Base-by-base conservation (phyloP, 2,113 vertebrate species). In the Craseonycteris thonglongyai region DNA sequence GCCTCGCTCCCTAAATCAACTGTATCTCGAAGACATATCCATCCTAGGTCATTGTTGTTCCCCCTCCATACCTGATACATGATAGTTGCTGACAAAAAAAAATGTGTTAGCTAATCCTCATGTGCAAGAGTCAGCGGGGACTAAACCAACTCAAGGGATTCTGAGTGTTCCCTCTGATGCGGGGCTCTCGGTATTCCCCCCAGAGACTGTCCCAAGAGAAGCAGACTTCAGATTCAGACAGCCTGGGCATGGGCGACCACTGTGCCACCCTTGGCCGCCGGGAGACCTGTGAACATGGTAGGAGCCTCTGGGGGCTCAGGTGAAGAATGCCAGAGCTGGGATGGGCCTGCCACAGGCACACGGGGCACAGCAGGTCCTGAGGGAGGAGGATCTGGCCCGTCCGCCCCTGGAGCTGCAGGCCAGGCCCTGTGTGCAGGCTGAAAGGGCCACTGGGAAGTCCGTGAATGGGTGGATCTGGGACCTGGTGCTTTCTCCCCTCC, bases 161-260 rank as follows among this genome's bases (percentile, higher is more conserved):
- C 69, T 75, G 22, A 49, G 92, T 12, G 16, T 56, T 22, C 4
- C 40, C 26, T 40, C 33, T 93, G 38, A 95, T 33, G 12, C 8
- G 42, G 22, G 58, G 24, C 47, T 94, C 5, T 83, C 85, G 93
- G n/a, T 97, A 92, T 81, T 83, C 59, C 68, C 47, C 78, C 9
- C 98, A 99, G 99, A 98, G 98, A 81, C 96, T 99, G 80, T 99
- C 98, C 3, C 98, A 98, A 81, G 99, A 99, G 95, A 99, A 99
- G 96, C 99, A 99, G 98, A 98, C 99, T 19, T 99, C 99, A 0
- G 99, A 99, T 95, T 99, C 99, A 0, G 99, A 99, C 98, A 99
- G 99, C 0, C 94, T 98, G 93, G 98, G 98, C 0, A 95, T 98
- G 4, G 98, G 98, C 0, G 99, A 99, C 91, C 98, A 83, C 7